phyloP scores from a whole-genome alignment of 2,888 invertebrate species.

The Rotaria socialis region DNA sequence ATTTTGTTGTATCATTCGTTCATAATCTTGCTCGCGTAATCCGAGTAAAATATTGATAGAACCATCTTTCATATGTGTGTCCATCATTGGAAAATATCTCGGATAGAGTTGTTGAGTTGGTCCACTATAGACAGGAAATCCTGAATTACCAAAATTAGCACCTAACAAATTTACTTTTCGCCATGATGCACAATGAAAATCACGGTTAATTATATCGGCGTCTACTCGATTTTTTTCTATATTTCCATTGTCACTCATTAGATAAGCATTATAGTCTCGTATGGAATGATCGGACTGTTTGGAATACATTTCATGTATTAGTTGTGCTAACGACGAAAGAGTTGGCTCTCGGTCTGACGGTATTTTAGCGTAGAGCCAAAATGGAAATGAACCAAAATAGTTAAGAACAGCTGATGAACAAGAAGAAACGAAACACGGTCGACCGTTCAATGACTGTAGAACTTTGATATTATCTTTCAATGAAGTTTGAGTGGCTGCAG shows the following conservation, averaged over 20 bases:
- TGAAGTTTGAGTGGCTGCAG: not conserved
- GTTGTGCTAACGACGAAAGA: not conserved
- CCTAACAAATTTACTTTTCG: not conserved
- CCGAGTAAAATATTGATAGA: not conserved
- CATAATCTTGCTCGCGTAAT: not conserved
- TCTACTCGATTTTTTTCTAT: not conserved
- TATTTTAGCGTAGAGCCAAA: not conserved
- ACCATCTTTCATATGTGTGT: not conserved
- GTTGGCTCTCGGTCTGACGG: not conserved
- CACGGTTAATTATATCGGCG: not conserved
- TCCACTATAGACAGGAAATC: not conserved
- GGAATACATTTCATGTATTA: not conserved
- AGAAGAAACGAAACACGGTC: not conserved
- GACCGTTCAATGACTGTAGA: not conserved
- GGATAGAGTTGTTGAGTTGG: not conserved
- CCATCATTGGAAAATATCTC: not conserved
- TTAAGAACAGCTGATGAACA: not conserved
- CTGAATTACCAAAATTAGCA: not conserved
- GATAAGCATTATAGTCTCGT: not conserved
- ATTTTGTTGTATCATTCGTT: not conserved
- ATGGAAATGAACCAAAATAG: not conserved
- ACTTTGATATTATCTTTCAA: not conserved
- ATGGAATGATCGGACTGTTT: not conserved
- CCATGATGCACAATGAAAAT: not conserved
- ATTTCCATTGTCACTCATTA: not conserved